Conservation (phyloP, 2,888 invertebrate genomes). For the Shargacucullia verbasci region DNA sequence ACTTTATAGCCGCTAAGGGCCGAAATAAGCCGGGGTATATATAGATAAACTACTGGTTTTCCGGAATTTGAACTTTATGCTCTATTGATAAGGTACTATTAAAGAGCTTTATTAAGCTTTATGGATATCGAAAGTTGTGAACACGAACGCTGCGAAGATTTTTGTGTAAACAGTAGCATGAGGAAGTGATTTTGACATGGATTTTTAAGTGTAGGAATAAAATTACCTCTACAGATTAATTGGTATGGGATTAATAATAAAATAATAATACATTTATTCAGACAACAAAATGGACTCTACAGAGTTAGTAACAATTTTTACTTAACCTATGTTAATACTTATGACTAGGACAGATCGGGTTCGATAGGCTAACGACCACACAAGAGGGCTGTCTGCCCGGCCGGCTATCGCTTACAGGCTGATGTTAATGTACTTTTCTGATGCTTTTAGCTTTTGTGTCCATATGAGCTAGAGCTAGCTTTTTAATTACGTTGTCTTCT, state of each 20-base stretch:
- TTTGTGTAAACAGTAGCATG: conserved; percentile 28
- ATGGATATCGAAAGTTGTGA: conserved; percentile 7
- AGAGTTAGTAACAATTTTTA: too few relatives aligned
- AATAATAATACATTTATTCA: too few relatives aligned
- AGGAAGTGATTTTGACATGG: conserved; percentile 30
- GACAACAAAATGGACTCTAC: too few relatives aligned
- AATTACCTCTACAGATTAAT: conserved; percentile 7
- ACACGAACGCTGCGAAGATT: conserved; percentile 14
- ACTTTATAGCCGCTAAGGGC: conserved; percentile 23
- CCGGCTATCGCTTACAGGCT: too few relatives aligned
- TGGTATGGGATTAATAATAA: conserved; percentile 1
- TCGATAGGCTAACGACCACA: too few relatives aligned
- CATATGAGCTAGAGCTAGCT: too few relatives aligned
- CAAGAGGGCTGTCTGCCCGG: too few relatives aligned
- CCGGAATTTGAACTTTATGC: conserved; percentile 45
- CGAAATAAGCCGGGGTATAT: conserved; percentile 18
- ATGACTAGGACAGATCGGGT: too few relatives aligned
- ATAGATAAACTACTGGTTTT: conserved; percentile 29
- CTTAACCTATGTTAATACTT: too few relatives aligned
- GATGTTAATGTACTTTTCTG: too few relatives aligned
- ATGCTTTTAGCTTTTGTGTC: too few relatives aligned
- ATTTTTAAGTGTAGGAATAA: conserved; percentile 35
- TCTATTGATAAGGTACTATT: conserved; percentile 30
- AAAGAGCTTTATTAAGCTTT: conserved; percentile 29
- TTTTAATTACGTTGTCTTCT: too few relatives aligned